Percentiles rank a stretch among this genome's conserved stretches.
phyloP scores from a whole-genome alignment of 2,888 invertebrate genomes.

The Epirrhoe alternata region DNA sequence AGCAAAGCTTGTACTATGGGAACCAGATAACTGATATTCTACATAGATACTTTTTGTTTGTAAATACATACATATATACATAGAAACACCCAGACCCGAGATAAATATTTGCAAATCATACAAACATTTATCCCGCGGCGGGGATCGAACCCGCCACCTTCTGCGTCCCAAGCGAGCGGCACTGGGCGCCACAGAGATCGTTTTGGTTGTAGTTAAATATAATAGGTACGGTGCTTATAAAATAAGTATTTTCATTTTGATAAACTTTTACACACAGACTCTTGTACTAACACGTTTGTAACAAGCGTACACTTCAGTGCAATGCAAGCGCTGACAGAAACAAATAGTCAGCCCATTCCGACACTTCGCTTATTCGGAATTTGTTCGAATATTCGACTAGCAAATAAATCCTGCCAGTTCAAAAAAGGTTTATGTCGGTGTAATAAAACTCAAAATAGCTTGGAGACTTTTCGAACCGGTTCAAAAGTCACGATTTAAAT shows the following conservation, averaged over 20 bases:
- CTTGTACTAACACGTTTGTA: constrained; percentile 4
- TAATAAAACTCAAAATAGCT: neutral
- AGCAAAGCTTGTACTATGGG: too few relatives aligned
- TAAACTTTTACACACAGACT: neutral
- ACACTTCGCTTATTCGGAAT: constrained; percentile 27
- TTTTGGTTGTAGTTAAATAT: too few relatives aligned
- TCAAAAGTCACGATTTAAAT: neutral
- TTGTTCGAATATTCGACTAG: constrained; percentile 9
- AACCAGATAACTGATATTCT: too few relatives aligned
- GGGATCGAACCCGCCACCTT: too few relatives aligned
- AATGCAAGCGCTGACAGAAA: constrained; percentile 18
- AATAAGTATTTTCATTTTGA: neutral
- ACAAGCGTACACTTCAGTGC: constrained; percentile 11
- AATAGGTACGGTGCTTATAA: too few relatives aligned
- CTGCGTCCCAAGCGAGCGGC: too few relatives aligned
- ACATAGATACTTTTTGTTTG: too few relatives aligned
- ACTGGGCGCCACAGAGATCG: too few relatives aligned
- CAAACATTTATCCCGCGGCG: too few relatives aligned
- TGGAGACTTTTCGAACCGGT: neutral
- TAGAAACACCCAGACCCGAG: too few relatives aligned
- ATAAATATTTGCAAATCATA: too few relatives aligned
- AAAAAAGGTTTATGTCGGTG: neutral
- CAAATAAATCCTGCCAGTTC: neutral
- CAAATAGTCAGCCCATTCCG: constrained; percentile 22
- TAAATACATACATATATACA: too few relatives aligned